These are phyloP conservation scores for Aricia artaxerxes DNA, from an alignment of 2,888 invertebrate genomes.

Conservation along the genomic window DNA sequence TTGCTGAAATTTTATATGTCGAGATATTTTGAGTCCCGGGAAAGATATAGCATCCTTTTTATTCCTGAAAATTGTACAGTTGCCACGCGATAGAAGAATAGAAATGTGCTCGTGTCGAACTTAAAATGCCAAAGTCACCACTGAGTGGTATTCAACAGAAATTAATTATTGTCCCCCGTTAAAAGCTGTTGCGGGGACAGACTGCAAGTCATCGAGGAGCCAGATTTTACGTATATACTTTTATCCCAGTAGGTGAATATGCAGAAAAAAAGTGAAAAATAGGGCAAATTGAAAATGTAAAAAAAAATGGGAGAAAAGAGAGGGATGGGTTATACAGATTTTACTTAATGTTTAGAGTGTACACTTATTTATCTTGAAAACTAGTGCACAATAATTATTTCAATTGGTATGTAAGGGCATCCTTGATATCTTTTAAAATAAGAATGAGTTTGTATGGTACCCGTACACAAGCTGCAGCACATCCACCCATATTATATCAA, in stretches of 20 bases:
- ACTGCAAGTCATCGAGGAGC: slow-evolving; percentile 68
- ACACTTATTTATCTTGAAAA: background rate
- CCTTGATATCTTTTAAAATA: too few species aligned
- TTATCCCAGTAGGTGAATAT: slow-evolving; percentile 38
- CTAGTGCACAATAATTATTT: background rate
- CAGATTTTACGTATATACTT: slow-evolving; percentile 46
- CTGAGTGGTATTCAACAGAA: slow-evolving; percentile 64
- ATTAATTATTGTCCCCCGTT: slow-evolving; percentile 73
- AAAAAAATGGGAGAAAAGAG: background rate
- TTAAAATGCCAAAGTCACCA: slow-evolving; percentile 55
- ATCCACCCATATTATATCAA: too few species aligned
- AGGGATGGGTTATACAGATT: background rate
- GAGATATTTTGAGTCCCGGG: too few species aligned
- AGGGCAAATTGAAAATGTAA: background rate
- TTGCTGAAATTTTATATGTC: too few species aligned
- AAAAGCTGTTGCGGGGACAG: slow-evolving; percentile 58
- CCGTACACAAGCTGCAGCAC: too few species aligned
- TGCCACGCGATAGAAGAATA: background rate
- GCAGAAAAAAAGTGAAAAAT: background rate
- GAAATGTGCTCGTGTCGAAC: background rate
- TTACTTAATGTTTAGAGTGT: background rate
- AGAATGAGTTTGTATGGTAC: too few species aligned
- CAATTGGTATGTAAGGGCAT: too few species aligned
- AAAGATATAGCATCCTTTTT: too few species aligned
- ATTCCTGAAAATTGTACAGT: too few species aligned